phyloP scores from a whole-genome alignment of 2,888 invertebrate genomes.

The Tholera decimalis region DNA sequence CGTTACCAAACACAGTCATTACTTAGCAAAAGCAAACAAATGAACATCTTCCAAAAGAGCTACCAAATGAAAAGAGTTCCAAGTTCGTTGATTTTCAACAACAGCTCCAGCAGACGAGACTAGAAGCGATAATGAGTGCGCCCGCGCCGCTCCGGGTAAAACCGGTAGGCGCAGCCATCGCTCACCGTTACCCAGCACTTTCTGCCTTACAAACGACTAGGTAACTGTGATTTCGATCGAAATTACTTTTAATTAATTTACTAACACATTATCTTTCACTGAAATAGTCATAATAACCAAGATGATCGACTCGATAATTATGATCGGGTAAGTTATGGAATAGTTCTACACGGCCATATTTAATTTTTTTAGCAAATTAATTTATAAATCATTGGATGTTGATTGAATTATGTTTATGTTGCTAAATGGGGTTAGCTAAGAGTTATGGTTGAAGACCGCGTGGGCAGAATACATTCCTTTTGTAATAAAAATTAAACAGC shows the following conservation, averaged over 20 bases:
- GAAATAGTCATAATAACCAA: constrained; percentile 73
- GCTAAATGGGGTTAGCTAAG: constrained; percentile 59
- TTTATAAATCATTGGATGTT: constrained; percentile 68
- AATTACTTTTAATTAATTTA: constrained; percentile 88
- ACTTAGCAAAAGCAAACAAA: constrained; percentile 61
- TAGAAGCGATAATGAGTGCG: constrained; percentile 81
- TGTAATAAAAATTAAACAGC: constrained; percentile 58
- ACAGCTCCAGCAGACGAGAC: constrained; percentile 76
- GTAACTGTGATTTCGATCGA: constrained; percentile 86
- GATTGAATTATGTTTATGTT: constrained; percentile 67
- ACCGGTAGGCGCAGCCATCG: constrained; percentile 87
- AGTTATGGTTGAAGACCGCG: constrained; percentile 56
- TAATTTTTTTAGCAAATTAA: constrained; percentile 67
- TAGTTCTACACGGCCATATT: constrained; percentile 65
- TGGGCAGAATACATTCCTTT: constrained; percentile 60
- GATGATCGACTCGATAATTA: constrained; percentile 71
- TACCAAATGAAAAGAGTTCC: constrained; percentile 63
- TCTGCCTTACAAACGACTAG: constrained; percentile 82
- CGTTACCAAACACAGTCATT: constrained; percentile 52
- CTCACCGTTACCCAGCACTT: constrained; percentile 88
- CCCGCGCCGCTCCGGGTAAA: constrained; percentile 80
- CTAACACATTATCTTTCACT: constrained; percentile 84
- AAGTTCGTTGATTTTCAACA: constrained; percentile 79
- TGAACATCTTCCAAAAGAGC: constrained; percentile 46
- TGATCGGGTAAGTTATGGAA: constrained; percentile 72